Percentiles rank a stretch among this genome's conserved stretches.
Evolutionary conservation across 2,888 invertebrate species (phyloP).

Genomic region (Netelia inedita): DNA sequence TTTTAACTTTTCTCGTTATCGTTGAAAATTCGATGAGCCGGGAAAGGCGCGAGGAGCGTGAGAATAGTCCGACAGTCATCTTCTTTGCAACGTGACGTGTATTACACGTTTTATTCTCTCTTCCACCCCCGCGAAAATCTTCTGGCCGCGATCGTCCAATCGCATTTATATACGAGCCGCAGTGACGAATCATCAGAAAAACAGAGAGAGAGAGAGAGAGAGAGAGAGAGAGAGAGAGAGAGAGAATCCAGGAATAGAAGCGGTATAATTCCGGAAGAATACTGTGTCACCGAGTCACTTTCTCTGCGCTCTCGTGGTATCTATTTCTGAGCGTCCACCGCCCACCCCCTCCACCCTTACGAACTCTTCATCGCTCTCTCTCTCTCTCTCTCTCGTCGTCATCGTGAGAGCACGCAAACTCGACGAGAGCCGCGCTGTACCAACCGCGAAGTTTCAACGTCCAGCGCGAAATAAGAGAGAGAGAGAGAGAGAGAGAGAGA

Average conservation of each 20-base stretch:
- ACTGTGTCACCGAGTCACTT: slow-evolving; percentile 78
- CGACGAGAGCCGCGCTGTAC: not conserved
- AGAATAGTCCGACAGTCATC: not conserved
- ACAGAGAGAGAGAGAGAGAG: slow-evolving; percentile 12
- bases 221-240: slow-evolving; percentile 7
- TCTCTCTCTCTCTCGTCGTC: slow-evolving; percentile 21
- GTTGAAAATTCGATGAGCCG: not conserved
- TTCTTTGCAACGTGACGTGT: not conserved
- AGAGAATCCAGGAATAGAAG: slow-evolving; percentile 71
- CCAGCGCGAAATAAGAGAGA: slow-evolving; percentile 34
- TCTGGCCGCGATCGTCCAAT: not conserved
- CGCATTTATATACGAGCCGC: slow-evolving; percentile 27
- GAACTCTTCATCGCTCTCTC: slow-evolving; percentile 45
- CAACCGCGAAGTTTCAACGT: slow-evolving; percentile 57
- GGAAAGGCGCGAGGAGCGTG: not conserved
- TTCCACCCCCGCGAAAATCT: not conserved
- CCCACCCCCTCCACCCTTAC: slow-evolving; percentile 31
- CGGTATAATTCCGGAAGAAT: slow-evolving; percentile 76
- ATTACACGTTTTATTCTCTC: slow-evolving; percentile 18
- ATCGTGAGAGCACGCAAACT: slow-evolving; percentile 13
- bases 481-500: no score
- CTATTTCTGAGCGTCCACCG: slow-evolving; percentile 74
- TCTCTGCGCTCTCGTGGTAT: slow-evolving; percentile 73
- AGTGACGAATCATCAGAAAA: slow-evolving; percentile 27
- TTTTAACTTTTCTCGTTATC: not conserved